Conservation (phyloP, 1,140 invertebrate species). For the Choristoneura fumiferana region DNA sequence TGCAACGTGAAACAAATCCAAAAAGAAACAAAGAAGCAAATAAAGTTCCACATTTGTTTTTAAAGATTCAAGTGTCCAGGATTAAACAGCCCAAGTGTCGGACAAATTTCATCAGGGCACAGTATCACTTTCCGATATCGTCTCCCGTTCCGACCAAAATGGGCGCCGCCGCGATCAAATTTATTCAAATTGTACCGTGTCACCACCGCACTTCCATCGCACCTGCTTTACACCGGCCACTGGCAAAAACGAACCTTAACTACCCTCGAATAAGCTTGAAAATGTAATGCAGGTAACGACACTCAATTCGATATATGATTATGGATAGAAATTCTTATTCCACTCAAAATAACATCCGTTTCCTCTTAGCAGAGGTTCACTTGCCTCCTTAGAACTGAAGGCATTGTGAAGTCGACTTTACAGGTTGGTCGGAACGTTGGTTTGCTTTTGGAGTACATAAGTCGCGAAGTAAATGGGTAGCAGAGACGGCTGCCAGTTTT, state of each 20-base stretch:
- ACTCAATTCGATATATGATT: conserved; percentile 61
- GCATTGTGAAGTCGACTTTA: conserved; percentile 18
- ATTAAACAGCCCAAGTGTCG: conserved; percentile 4
- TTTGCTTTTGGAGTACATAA: conserved; percentile 18
- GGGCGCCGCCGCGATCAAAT: conserved; percentile 54
- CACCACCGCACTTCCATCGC: conserved; percentile 45
- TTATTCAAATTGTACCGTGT: conserved; percentile 71
- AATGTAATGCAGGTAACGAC: conserved; percentile 20
- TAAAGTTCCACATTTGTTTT: too few species aligned
- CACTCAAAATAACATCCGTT: conserved; percentile 72
- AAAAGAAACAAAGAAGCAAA: too few species aligned
- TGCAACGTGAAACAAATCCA: too few species aligned
- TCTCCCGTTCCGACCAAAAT: conserved; percentile 51
- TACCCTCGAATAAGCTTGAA: conserved; percentile 19
- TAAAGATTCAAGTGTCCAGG: background rate
- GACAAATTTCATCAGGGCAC: conserved; percentile 17
- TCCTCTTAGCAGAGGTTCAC: conserved; percentile 67
- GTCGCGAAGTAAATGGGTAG: conserved; percentile 36
- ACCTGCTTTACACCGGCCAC: conserved; percentile 37
- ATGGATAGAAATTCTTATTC: conserved; percentile 73
- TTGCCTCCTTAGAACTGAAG: conserved; percentile 20
- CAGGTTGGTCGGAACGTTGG: conserved; percentile 9
- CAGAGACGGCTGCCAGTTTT: conserved; percentile 24
- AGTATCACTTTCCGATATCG: conserved; percentile 64
- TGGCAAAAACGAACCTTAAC: conserved; percentile 31